Conservation (phyloP, 23 tunicate species). For the Phallusia fumigata region DNA sequence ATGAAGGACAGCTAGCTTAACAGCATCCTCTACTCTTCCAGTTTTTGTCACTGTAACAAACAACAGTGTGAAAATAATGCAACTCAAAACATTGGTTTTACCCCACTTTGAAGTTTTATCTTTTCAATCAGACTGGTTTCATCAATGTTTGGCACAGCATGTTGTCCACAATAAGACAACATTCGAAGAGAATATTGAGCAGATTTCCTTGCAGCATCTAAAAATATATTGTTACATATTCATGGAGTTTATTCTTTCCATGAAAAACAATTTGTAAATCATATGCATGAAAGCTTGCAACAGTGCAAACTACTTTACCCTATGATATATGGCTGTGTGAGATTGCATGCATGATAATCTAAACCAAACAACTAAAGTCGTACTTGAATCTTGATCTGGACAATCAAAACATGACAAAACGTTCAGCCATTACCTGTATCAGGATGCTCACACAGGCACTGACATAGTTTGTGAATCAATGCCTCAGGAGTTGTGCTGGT, state of each 20-base stretch:
- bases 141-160: conserved; percentile 69
- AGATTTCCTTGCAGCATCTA: conserved; percentile 22
- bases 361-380: too few species aligned
- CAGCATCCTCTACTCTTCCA: conserved; percentile 60
- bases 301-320: background rate
- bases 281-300: background rate
- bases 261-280: background rate
- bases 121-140: conserved; percentile 56
- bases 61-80: background rate
- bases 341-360: too few species aligned
- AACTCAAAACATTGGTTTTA: background rate
- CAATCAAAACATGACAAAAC: too few species aligned
- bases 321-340: too few species aligned
- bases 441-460: conserved; percentile 10
- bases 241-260: background rate
- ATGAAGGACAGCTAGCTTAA: conserved; percentile 53
- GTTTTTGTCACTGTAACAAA: conserved; percentile 43
- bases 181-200: conserved; percentile 55
- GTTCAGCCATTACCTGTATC: background rate
- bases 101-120: conserved; percentile 53
- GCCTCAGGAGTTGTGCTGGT: conserved; percentile 24
- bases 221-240: background rate
- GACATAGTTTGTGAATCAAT: conserved; percentile 31
- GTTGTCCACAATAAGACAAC: conserved; percentile 48
- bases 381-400: too few species aligned